Conservation (phyloP, 2,113 vertebrate genomes). For the Vulpes lagopus region DNA sequence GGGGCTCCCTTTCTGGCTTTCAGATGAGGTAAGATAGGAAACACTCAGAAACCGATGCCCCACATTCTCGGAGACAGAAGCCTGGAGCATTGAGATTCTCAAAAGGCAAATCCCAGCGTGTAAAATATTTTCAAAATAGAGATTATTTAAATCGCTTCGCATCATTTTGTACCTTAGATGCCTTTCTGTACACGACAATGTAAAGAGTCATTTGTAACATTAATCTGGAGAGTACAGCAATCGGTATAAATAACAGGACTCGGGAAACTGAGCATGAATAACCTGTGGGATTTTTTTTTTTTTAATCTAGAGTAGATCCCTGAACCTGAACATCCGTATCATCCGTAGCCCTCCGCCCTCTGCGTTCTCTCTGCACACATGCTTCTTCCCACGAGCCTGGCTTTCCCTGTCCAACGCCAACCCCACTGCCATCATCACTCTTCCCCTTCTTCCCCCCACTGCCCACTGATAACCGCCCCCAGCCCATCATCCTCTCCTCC, state of each 20-base stretch:
- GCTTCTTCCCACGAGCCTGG: not conserved
- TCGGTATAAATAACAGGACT: not conserved
- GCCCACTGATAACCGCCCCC: not conserved
- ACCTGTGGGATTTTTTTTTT: not conserved
- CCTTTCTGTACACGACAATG: not conserved
- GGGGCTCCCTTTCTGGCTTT: conserved; percentile 26
- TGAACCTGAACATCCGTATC: not conserved
- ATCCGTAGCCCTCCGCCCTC: not conserved
- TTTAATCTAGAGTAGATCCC: not conserved
- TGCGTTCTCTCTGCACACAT: not conserved
- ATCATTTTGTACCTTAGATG: not conserved
- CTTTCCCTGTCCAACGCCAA: not conserved
- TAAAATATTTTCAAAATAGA: conserved; percentile 41
- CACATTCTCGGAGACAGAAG: not conserved
- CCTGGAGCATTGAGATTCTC: not conserved
- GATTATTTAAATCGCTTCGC: not conserved
- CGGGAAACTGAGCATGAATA: not conserved
- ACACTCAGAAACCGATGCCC: not conserved
- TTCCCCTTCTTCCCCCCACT: not conserved
- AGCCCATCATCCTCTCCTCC: not conserved
- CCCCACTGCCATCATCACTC: not conserved
- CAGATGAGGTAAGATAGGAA: conserved; percentile 58
- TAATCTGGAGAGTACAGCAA: not conserved
- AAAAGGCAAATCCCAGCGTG: not conserved
- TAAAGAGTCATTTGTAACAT: conserved; percentile 21